phyloP scores from a whole-genome alignment of 2,797 vertebrate species.

The Petrocephalus sullivani region DNA sequence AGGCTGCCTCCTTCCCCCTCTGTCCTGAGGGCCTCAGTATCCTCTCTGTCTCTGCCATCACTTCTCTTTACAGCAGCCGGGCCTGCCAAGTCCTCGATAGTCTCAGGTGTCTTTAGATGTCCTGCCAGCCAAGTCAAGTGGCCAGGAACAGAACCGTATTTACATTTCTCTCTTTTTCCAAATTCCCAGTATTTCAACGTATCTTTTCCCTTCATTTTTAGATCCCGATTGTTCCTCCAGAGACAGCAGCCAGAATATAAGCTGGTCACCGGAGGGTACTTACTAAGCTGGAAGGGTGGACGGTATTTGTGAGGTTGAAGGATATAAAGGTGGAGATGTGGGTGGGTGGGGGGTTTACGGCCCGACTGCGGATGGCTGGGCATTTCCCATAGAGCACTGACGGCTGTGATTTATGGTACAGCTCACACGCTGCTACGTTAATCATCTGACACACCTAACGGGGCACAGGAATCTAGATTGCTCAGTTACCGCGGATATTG shows the following conservation, averaged over 20 bases:
- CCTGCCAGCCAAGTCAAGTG: neutral
- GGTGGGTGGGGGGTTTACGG: neutral
- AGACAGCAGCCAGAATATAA: neutral
- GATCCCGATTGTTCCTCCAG: neutral
- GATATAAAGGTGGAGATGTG: neutral
- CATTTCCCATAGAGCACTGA: neutral
- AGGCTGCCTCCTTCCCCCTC: neutral
- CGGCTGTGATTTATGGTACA: neutral
- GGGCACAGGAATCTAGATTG: neutral
- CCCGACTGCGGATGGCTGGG: neutral
- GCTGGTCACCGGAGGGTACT: neutral
- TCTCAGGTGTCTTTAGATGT: neutral
- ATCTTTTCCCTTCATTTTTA: neutral
- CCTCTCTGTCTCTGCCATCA: neutral
- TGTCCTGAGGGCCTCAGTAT: neutral
- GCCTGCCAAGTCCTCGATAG: neutral
- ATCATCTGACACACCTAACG: slow-evolving; percentile 1
- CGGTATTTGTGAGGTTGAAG: neutral
- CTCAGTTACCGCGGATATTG: neutral
- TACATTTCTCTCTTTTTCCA: neutral
- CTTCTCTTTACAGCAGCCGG: neutral
- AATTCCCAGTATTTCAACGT: neutral
- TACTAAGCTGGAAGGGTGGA: neutral
- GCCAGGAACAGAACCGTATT: neutral
- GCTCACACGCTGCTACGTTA: neutral